These are phyloP conservation scores for Halictus rubicundus DNA, from an alignment of 1,140 invertebrate genomes.

Conservation along the genomic window DNA sequence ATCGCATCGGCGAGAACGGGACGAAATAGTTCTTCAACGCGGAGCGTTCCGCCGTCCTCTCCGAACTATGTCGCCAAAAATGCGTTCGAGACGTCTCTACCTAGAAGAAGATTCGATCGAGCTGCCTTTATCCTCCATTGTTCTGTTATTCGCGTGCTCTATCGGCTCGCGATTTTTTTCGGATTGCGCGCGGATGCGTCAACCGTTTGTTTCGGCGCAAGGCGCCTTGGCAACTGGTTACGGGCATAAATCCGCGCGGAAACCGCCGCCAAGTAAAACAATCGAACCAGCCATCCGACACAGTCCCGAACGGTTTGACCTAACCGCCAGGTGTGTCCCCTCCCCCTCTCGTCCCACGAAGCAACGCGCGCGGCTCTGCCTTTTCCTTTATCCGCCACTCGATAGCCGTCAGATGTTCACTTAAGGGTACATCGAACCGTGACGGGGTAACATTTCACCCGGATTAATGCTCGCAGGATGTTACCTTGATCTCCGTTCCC, in stretches of 20 bases:
- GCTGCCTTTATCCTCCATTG: constrained; percentile 11
- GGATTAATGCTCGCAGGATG: not conserved
- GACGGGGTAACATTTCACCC: not conserved
- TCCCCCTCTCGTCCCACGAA: too few relatives aligned
- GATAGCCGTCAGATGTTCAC: constrained; percentile 13
- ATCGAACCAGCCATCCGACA: not conserved
- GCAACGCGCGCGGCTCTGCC: not conserved
- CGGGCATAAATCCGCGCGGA: constrained; percentile 26
- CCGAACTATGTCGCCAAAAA: constrained; percentile 17
- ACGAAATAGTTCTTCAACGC: not conserved
- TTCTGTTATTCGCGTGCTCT: constrained; percentile 30
- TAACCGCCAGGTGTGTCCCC: constrained; percentile 16
- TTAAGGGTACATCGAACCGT: not conserved
- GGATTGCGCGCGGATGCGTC: not conserved
- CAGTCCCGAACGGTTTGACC: not conserved
- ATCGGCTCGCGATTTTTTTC: too few relatives aligned
- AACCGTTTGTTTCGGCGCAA: not conserved
- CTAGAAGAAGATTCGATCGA: constrained; percentile 5
- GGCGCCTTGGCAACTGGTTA: constrained; percentile 25
- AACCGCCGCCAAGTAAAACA: constrained; percentile 39
- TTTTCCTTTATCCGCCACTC: not conserved
- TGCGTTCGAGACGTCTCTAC: not conserved
- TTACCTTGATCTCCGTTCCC: constrained; percentile 4
- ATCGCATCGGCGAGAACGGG: not conserved
- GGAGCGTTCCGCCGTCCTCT: not conserved